Conservation (phyloP, 2,113 vertebrate species). For the Piaya cayana region DNA sequence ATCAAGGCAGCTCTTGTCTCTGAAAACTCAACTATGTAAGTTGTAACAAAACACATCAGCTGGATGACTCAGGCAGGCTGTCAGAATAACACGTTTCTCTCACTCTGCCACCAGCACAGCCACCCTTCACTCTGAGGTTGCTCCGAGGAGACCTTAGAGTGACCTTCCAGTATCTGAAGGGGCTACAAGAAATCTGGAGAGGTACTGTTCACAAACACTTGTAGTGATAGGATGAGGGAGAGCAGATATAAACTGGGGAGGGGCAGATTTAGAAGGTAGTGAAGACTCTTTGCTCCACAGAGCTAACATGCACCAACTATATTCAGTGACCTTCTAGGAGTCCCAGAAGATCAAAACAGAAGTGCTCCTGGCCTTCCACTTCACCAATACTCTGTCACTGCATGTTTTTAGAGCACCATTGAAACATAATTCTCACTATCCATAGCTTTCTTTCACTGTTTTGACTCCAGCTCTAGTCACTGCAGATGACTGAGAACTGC, state of each 20-base stretch:
- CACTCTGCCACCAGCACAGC: neutral
- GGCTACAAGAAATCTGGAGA: too few relatives aligned
- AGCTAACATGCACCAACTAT: too few relatives aligned
- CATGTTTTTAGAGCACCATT: neutral
- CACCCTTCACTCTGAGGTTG: fast-evolving
- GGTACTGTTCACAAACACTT: too few relatives aligned
- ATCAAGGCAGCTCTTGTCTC: neutral
- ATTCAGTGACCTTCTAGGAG: too few relatives aligned
- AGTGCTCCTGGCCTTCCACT: neutral
- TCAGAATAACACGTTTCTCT: too few relatives aligned
- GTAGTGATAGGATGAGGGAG: too few relatives aligned
- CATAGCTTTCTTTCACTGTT: neutral
- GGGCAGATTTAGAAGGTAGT: too few relatives aligned
- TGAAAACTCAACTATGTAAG: neutral
- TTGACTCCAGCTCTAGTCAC: neutral
- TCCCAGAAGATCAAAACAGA: neutral
- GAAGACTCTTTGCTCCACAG: too few relatives aligned
- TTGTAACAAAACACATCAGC: neutral
- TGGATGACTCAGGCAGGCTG: neutral
- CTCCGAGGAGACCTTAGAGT: too few relatives aligned
- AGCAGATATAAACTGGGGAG: too few relatives aligned
- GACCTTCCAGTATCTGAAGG: too few relatives aligned
- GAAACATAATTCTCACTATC: neutral
- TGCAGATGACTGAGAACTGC: neutral
- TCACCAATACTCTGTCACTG: neutral